A percentile compares a stretch with the other conserved stretches of the same genome.
These are phyloP conservation scores for Maconellicoccus hirsutus DNA, from an alignment of 1,140 invertebrate genomes.

Conservation along the genomic window DNA sequence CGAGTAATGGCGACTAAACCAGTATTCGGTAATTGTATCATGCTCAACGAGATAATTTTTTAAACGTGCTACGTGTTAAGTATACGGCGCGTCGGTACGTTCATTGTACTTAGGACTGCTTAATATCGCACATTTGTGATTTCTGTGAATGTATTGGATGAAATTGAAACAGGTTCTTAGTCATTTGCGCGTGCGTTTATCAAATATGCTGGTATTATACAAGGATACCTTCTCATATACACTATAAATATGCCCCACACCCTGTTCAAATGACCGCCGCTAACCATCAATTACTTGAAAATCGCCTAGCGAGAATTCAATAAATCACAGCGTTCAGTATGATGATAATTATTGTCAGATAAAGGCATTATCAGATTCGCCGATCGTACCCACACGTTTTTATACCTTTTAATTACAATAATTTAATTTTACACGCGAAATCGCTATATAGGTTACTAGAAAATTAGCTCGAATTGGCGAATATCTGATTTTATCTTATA, in stretches of 20 bases:
- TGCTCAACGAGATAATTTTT: slow-evolving; percentile 14
- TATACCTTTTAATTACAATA: neutral
- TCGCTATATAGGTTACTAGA: neutral
- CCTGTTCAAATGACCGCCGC: neutral
- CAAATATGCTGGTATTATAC: neutral
- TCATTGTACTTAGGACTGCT: neutral
- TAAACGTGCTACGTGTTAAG: neutral
- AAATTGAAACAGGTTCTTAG: slow-evolving; percentile 3
- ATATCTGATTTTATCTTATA: no score
- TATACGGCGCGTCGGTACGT: neutral
- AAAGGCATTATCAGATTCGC: neutral
- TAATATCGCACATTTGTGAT: slow-evolving; percentile 9
- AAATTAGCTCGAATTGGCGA: no score
- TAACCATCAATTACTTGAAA: neutral
- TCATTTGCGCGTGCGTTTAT: neutral
- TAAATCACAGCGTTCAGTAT: slow-evolving; percentile 4
- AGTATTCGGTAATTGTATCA: slow-evolving; percentile 12
- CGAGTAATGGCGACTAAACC: neutral
- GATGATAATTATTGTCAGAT: slow-evolving; percentile 3
- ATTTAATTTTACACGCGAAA: slow-evolving; percentile 1
- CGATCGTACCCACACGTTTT: neutral
- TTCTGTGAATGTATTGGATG: neutral
- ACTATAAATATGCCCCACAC: no score
- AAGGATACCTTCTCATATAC: no score
- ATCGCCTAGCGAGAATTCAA: neutral